These are phyloP conservation scores for Epicampocera succincta DNA, from an alignment of 2,888 invertebrate genomes.

Conservation along the genomic window DNA sequence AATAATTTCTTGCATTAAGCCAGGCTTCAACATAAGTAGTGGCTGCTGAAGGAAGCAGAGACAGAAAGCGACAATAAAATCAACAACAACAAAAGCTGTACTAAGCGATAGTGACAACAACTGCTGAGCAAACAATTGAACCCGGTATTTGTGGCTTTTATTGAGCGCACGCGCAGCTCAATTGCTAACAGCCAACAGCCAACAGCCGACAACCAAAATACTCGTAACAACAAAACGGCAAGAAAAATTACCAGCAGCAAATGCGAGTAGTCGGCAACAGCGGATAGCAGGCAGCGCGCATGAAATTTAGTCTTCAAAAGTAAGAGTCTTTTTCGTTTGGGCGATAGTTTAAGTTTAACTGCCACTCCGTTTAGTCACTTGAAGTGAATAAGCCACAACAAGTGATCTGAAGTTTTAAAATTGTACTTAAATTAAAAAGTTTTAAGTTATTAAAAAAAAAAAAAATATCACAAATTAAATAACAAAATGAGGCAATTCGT, in stretches of 20 bases:
- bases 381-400: constrained; percentile 38
- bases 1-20: constrained; percentile 45
- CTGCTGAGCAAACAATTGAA: constrained; percentile 54
- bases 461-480: constrained; percentile 58
- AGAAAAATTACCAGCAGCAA: constrained; percentile 5
- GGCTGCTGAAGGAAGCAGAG: constrained; percentile 5
- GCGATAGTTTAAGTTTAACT: constrained; percentile 81
- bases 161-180: constrained; percentile 68
- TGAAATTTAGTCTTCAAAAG: constrained; percentile 81
- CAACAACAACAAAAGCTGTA: constrained; percentile 37
- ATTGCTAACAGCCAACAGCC: constrained; percentile 10
- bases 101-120: constrained; percentile 44
- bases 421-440: constrained; percentile 45
- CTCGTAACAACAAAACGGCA: constrained; percentile 48
- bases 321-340: constrained; percentile 77
- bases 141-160: constrained; percentile 61
- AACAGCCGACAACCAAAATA: constrained; percentile 10
- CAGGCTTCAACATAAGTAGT: constrained; percentile 35
- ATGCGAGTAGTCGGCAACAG: constrained; percentile 2
- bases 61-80: constrained; percentile 18
- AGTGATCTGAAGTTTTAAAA: constrained; percentile 42
- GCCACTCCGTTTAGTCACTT: constrained; percentile 74
- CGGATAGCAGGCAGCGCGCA: constrained; percentile 15
- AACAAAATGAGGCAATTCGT: constrained; percentile 79
- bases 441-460: constrained; percentile 48